Evolutionary conservation across 1,140 invertebrate genomes (phyloP).

Genomic region (Epicauta chinensis): DNA sequence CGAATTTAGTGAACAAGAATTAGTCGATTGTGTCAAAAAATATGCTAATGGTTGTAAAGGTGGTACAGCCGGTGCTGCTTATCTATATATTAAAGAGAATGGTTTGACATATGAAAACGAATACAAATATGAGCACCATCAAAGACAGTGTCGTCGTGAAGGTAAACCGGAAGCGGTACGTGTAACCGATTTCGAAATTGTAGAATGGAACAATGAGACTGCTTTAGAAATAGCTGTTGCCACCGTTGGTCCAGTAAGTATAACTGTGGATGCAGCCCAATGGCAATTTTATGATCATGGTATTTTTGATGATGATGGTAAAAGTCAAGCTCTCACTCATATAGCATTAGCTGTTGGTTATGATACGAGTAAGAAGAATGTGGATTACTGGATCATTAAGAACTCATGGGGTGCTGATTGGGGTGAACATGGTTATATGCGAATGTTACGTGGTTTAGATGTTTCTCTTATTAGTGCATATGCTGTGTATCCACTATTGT

Average conservation of each 20-base stretch:
- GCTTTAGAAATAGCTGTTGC: conserved; percentile 70
- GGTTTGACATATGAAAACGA: conserved; percentile 81
- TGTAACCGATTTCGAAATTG: conserved; percentile 13
- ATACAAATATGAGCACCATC: conserved; percentile 38
- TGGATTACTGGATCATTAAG: conserved; percentile 32
- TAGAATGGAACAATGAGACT: conserved; percentile 54
- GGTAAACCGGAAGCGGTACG: conserved; percentile 42
- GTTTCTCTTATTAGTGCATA: no score
- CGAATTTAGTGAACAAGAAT: conserved; percentile 91
- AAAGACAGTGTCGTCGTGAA: conserved; percentile 19
- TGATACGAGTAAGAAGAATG: no score
- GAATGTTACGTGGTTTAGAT: conserved; percentile 39
- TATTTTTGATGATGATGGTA: conserved; percentile 33
- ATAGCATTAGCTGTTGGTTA: conserved; percentile 30
- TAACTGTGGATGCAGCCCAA: conserved; percentile 81
- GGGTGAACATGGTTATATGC: conserved; percentile 31
- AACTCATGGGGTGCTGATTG: conserved; percentile 31
- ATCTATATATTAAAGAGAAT: conserved; percentile 85
- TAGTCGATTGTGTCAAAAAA: conserved; percentile 93
- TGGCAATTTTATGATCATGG: conserved; percentile 47
- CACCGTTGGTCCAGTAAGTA: conserved; percentile 75
- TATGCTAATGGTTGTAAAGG: conserved; percentile 94
- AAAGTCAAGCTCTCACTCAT: conserved; percentile 21
- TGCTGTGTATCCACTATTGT: no score
- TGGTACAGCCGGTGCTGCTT: conserved; percentile 86